phyloP scores from a whole-genome alignment of 1,140 invertebrate species.

The Bathynomus jamesi region DNA sequence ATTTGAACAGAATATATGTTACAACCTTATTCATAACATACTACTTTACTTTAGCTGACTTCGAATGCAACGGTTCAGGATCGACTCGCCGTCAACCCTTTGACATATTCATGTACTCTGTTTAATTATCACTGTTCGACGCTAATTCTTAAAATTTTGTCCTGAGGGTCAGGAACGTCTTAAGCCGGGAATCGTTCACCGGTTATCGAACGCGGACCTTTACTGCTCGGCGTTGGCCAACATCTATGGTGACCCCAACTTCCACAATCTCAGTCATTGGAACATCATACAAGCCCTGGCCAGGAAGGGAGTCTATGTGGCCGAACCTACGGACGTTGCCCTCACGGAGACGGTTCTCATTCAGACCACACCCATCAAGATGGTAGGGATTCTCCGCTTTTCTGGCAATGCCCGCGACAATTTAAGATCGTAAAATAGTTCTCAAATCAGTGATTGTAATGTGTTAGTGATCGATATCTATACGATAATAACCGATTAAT shows the following conservation, averaged over 20 bases:
- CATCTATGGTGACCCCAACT: conserved; percentile 94
- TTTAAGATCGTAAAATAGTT: background rate
- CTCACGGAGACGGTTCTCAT: conserved; percentile 93
- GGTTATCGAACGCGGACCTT: conserved; percentile 86
- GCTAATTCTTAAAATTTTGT: conserved; percentile 37
- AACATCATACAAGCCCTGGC: conserved; percentile 73
- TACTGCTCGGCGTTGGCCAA: conserved; percentile 92
- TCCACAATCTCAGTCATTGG: conserved; percentile 89
- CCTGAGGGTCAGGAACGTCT: conserved; percentile 81
- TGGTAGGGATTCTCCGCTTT: conserved; percentile 56
- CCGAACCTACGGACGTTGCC: conserved; percentile 70
- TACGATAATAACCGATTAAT: too few relatives aligned
- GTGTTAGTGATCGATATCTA: too few relatives aligned
- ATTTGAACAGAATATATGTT: too few relatives aligned
- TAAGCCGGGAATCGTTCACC: conserved; percentile 84
- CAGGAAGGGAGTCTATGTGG: conserved; percentile 80
- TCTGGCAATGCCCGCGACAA: background rate
- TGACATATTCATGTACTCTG: background rate
- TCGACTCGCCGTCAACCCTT: too few relatives aligned
- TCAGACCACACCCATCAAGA: conserved; percentile 88
- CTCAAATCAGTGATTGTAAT: too few relatives aligned
- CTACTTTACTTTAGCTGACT: too few relatives aligned
- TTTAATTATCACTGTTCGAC: background rate
- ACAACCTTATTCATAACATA: too few relatives aligned
- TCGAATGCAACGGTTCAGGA: too few relatives aligned